Conservation (phyloP, 30 jellyfish, hydroid and myxozoan species). For the Clytia hemisphaerica region DNA sequence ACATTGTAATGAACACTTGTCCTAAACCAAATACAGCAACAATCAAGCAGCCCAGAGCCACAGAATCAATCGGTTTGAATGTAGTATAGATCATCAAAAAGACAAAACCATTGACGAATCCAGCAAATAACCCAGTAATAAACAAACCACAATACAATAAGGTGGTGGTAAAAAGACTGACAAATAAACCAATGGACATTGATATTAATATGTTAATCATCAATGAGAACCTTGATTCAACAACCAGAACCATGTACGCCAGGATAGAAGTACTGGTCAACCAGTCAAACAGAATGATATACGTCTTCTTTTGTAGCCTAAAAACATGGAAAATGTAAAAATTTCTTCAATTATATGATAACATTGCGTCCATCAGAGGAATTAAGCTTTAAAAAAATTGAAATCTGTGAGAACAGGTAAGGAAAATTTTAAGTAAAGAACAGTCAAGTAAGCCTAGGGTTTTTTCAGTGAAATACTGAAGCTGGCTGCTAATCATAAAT, state of each 20-base stretch:
- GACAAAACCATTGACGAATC: constrained; percentile 69
- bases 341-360: too few species aligned
- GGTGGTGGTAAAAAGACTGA: constrained; percentile 65
- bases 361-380: background rate
- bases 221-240: constrained; percentile 62
- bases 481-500: too few species aligned
- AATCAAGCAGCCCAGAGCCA: constrained; percentile 78
- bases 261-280: constrained; percentile 50
- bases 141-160: constrained; percentile 78
- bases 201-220: constrained; percentile 58
- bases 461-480: background rate
- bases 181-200: constrained; percentile 81
- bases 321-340: background rate
- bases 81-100: constrained; percentile 54
- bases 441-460: background rate
- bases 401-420: background rate
- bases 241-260: constrained; percentile 53
- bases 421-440: background rate
- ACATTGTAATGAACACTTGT: constrained; percentile 76
- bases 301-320: constrained; percentile 76
- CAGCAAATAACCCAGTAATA: constrained; percentile 89
- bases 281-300: constrained; percentile 77
- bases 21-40: constrained; percentile 62
- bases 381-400: background rate
- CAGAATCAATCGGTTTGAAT: constrained; percentile 45